Conservation (phyloP, 2,888 invertebrate genomes). For the Atrina japonica region DNA sequence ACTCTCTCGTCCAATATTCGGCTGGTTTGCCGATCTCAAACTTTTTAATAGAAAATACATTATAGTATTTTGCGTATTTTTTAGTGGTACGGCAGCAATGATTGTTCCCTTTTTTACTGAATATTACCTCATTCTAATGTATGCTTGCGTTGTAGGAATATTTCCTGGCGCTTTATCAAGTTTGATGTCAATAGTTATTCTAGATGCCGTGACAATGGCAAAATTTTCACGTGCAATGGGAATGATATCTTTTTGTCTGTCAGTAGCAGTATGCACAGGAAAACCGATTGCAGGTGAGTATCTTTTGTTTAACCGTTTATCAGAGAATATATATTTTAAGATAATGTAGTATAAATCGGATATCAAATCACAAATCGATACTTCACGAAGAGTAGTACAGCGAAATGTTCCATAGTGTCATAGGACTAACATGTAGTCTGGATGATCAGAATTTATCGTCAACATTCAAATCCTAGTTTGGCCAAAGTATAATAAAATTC, state of each 20-base stretch:
- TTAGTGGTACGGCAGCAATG: not conserved
- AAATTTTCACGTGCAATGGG: slow-evolving; percentile 8
- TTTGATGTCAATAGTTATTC: slow-evolving; percentile 1
- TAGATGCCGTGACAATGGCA: not conserved
- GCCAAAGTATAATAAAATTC: too few species aligned
- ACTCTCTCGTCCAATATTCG: slow-evolving; percentile 1
- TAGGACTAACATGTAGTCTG: too few species aligned
- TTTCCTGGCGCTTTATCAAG: slow-evolving; percentile 7
- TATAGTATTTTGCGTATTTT: slow-evolving; percentile 2
- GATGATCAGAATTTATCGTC: too few species aligned
- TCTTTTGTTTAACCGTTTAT: too few species aligned
- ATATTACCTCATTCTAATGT: not conserved
- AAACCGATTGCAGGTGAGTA: slow-evolving; percentile 5
- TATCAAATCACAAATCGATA: too few species aligned
- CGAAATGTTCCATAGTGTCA: too few species aligned
- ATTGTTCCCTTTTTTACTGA: not conserved
- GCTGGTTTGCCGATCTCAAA: slow-evolving; percentile 10
- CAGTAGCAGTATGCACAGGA: not conserved
- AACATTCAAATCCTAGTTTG: too few species aligned
- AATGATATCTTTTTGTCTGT: not conserved
- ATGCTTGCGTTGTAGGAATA: not conserved
- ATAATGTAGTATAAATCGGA: too few species aligned
- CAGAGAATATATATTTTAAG: too few species aligned
- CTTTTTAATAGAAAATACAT: slow-evolving; percentile 5
- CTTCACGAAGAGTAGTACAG: too few species aligned